A percentile compares a stretch with the other conserved stretches of the same genome.
Conservation (phyloP, 2,888 invertebrate species). For the Syrista parreyssii region DNA sequence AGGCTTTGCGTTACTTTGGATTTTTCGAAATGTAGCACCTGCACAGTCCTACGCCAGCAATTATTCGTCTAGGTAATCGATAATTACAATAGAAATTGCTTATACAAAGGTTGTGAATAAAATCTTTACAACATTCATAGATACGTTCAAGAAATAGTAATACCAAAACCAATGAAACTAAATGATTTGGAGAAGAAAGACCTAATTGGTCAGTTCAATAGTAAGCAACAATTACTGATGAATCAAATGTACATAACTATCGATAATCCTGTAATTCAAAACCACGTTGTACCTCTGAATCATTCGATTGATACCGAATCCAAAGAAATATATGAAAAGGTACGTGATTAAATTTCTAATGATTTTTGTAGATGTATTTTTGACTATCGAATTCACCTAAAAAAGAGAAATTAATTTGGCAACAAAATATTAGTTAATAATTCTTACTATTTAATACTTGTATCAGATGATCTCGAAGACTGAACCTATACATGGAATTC, state of each 20-base stretch:
- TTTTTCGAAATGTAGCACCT: slow-evolving; percentile 14
- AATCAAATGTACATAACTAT: slow-evolving; percentile 1
- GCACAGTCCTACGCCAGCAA: slow-evolving; percentile 13
- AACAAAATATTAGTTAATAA: too few species aligned
- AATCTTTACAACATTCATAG: neutral
- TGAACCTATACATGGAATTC: slow-evolving; percentile 13
- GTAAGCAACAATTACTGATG: slow-evolving; percentile 5
- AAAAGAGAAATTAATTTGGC: too few species aligned
- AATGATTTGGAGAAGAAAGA: neutral
- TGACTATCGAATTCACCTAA: too few species aligned
- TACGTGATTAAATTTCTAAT: too few species aligned
- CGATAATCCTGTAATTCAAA: slow-evolving; percentile 1
- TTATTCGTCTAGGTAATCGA: slow-evolving; percentile 12
- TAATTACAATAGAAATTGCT: neutral
- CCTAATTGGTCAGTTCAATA: neutral
- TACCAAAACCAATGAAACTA: slow-evolving; percentile 8
- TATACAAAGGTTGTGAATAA: neutral
- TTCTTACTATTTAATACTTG: neutral
- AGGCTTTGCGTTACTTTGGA: slow-evolving; percentile 5
- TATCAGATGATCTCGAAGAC: slow-evolving; percentile 12
- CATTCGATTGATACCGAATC: neutral
- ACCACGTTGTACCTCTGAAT: slow-evolving; percentile 11
- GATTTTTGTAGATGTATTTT: too few species aligned
- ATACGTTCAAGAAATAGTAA: slow-evolving; percentile 11
- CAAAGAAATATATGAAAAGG: neutral